A percentile compares a stretch with the other conserved stretches of the same genome.
These are phyloP conservation scores for Plemyria rubiginata DNA, from an alignment of 2,888 invertebrate species.

Conservation along the genomic window DNA sequence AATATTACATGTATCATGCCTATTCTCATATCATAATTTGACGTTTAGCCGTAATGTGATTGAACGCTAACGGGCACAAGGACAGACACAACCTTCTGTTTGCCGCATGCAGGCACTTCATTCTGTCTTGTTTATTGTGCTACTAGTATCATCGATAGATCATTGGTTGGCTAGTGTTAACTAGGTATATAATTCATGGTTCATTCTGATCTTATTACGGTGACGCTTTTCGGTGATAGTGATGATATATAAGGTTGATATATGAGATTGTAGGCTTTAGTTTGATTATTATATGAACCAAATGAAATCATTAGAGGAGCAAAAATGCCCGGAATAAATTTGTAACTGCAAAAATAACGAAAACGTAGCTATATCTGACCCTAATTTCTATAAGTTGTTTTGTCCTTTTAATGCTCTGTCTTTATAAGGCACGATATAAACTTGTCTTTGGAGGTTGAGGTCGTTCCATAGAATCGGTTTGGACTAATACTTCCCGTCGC, in stretches of 20 bases:
- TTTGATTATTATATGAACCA: neutral
- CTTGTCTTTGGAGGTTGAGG: no score
- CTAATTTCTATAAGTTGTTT: no score
- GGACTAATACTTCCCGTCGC: neutral
- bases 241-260: neutral
- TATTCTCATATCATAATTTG: slow-evolving; percentile 61
- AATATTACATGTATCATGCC: slow-evolving; percentile 29
- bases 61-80: slow-evolving; percentile 73
- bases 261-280: neutral
- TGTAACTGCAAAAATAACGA: neutral
- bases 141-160: slow-evolving; percentile 26
- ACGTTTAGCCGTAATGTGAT: slow-evolving; percentile 65
- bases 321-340: neutral
- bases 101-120: slow-evolving; percentile 55
- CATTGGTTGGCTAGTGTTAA: neutral
- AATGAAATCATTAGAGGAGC: no score
- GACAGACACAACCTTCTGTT: slow-evolving; percentile 61
- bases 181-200: slow-evolving; percentile 28
- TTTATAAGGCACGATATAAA: no score
- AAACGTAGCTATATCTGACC: neutral
- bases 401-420: no score
- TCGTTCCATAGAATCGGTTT: no score
- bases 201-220: slow-evolving; percentile 29
- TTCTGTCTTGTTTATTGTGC: slow-evolving; percentile 50
- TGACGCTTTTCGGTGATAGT: slow-evolving; percentile 22